These are phyloP conservation scores for Mythimna loreyi DNA, from an alignment of 2,888 invertebrate genomes.

Conservation along the genomic window DNA sequence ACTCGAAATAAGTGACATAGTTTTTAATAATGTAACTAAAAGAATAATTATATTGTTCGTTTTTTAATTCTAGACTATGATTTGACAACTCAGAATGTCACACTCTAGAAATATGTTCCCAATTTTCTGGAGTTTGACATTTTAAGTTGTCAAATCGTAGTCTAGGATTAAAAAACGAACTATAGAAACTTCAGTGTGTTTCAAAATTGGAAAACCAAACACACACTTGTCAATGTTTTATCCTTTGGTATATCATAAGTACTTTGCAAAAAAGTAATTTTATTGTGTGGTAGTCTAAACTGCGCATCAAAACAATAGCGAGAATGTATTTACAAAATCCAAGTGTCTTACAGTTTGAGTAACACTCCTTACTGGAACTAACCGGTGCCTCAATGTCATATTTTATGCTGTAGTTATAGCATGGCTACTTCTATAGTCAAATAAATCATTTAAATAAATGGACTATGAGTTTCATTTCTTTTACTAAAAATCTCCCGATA, in stretches of 20 bases:
- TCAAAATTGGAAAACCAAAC: background rate
- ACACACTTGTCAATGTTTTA: background rate
- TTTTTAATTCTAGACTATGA: too few species aligned
- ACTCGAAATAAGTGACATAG: background rate
- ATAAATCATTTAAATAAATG: slow-evolving; percentile 49
- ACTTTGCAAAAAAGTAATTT: too few species aligned
- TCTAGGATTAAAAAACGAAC: too few species aligned
- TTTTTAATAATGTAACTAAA: slow-evolving; percentile 8
- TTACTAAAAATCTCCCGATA: background rate
- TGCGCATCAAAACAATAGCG: background rate
- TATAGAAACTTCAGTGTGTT: background rate
- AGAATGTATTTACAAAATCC: slow-evolving; percentile 24
- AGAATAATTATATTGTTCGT: too few species aligned
- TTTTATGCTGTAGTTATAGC: slow-evolving; percentile 34
- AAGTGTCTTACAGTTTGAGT: slow-evolving; percentile 32
- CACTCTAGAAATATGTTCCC: too few species aligned
- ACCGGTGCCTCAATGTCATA: slow-evolving; percentile 32
- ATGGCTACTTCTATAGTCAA: slow-evolving; percentile 29
- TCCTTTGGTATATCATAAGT: background rate
- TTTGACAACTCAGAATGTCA: too few species aligned
- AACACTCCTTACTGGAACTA: slow-evolving; percentile 2
- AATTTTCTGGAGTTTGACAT: too few species aligned
- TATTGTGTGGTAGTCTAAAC: slow-evolving; percentile 24
- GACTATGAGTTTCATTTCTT: slow-evolving; percentile 28
- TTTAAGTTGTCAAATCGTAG: too few species aligned